Percentiles rank a stretch among this genome's conserved stretches.
phyloP scores from a whole-genome alignment of 2,888 invertebrate genomes.

The Cantharis rustica region DNA sequence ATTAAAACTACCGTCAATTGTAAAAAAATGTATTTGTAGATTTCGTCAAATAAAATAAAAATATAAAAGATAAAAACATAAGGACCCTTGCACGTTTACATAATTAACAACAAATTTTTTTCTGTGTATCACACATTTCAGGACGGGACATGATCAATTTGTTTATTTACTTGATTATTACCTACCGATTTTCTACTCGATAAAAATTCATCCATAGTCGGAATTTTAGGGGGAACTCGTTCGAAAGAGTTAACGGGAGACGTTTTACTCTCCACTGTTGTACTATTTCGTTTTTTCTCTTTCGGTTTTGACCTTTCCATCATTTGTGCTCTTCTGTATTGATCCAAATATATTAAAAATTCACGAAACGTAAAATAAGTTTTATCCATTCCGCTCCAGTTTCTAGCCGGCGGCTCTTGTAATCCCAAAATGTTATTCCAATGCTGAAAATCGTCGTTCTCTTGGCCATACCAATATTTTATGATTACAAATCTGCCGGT shows the following conservation, averaged over 20 bases:
- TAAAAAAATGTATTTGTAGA: background rate
- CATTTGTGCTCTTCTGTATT: slow-evolving; percentile 61
- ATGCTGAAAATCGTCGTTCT: slow-evolving; percentile 72
- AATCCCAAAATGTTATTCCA: slow-evolving; percentile 73
- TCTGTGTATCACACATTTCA: background rate
- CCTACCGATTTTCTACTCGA: slow-evolving; percentile 54
- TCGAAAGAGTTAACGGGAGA: slow-evolving; percentile 52
- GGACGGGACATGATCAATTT: slow-evolving; percentile 2
- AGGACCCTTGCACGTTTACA: background rate
- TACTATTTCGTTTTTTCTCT: slow-evolving; percentile 38
- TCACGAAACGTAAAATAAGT: slow-evolving; percentile 73
- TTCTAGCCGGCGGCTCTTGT: slow-evolving; percentile 72
- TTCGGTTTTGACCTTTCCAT: slow-evolving; percentile 54
- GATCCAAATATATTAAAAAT: slow-evolving; percentile 69
- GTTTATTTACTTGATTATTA: slow-evolving; percentile 41
- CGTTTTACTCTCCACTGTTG: slow-evolving; percentile 54
- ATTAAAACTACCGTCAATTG: background rate
- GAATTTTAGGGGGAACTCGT: slow-evolving; percentile 54
- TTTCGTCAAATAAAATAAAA: background rate
- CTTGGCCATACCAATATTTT: slow-evolving; percentile 76
- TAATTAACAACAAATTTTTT: background rate
- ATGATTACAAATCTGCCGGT: slow-evolving; percentile 72
- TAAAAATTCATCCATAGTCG: slow-evolving; percentile 62
- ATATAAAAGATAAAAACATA: background rate
- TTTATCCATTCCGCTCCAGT: slow-evolving; percentile 72